These are phyloP conservation scores for Elysia crispata DNA, from an alignment of 2,888 invertebrate genomes.

Conservation along the genomic window DNA sequence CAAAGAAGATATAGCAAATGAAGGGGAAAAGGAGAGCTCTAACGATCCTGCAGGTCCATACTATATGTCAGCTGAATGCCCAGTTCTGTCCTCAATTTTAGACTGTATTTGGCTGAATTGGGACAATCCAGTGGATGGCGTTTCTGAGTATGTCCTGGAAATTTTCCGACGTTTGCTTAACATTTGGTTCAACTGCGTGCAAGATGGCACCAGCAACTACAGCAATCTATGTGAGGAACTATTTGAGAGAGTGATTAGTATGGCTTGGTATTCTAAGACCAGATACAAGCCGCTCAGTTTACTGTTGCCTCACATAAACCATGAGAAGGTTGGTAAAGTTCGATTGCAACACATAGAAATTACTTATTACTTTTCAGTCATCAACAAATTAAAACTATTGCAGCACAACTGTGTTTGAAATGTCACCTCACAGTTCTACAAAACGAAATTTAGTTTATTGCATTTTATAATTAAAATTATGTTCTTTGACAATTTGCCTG, in stretches of 20 bases:
- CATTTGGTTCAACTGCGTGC: slow-evolving; percentile 53
- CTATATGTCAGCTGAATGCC: slow-evolving; percentile 39
- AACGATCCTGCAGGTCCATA: not conserved
- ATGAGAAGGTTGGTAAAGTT: slow-evolving; percentile 56
- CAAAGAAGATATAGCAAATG: too few species aligned
- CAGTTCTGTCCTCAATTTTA: slow-evolving; percentile 54
- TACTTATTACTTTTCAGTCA: not conserved
- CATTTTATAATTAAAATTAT: too few species aligned
- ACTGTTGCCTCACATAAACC: slow-evolving; percentile 61
- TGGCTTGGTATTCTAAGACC: slow-evolving; percentile 70
- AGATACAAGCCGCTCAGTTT: slow-evolving; percentile 66
- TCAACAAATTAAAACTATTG: not conserved
- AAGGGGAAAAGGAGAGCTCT: not conserved
- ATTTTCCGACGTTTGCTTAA: slow-evolving; percentile 61
- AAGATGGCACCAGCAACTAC: slow-evolving; percentile 39
- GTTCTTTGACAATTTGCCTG: too few species aligned
- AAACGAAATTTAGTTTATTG: too few species aligned
- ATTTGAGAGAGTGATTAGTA: slow-evolving; percentile 54
- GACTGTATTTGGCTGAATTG: slow-evolving; percentile 67
- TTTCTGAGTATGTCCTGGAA: slow-evolving; percentile 63
- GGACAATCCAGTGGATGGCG: slow-evolving; percentile 74
- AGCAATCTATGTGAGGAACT: slow-evolving; percentile 49
- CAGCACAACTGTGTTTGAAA: too few species aligned
- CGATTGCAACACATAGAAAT: not conserved
- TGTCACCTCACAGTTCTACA: not conserved